Evolutionary conservation across 2,797 vertebrate genomes (phyloP).

Genomic region (Melanotaenia parkinsoni): DNA sequence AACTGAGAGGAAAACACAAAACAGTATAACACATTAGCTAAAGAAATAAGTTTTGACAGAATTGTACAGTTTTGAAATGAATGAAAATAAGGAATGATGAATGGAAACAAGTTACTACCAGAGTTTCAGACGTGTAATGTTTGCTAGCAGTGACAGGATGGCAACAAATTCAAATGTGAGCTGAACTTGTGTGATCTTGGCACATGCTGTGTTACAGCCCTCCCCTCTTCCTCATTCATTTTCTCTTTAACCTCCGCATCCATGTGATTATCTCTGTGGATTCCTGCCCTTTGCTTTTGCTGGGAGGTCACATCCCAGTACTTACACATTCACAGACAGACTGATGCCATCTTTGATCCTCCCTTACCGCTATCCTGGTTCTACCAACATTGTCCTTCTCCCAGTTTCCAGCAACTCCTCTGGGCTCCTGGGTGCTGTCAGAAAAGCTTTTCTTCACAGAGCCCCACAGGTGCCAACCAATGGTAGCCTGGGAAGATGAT

Average conservation of each 20-base stretch:
- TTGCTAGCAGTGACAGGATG: too few species aligned
- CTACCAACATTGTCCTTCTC: conserved; percentile 75
- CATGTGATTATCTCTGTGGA: conserved; percentile 49
- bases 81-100: not conserved
- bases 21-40: not conserved
- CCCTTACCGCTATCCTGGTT: conserved; percentile 49
- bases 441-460: conserved; percentile 82
- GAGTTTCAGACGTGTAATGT: too few species aligned
- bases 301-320: conserved; percentile 65
- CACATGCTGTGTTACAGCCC: conserved; percentile 13
- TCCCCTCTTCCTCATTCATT: conserved; percentile 17
- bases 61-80: not conserved
- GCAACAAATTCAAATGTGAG: not conserved
- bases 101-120: too few species aligned
- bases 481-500: conserved; percentile 59
- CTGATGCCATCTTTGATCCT: conserved; percentile 54
- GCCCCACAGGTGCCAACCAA: conserved; percentile 82
- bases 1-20: not conserved
- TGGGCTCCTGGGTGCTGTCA: conserved; percentile 81
- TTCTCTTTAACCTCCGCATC: conserved; percentile 18
- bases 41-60: not conserved
- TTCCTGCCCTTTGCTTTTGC: conserved; percentile 51
- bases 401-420: conserved; percentile 78
- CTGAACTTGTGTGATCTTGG: conserved; percentile 7
- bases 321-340: conserved; percentile 45